Conservation (phyloP, 2,888 invertebrate species). For the Amphimallon solstitiale region DNA sequence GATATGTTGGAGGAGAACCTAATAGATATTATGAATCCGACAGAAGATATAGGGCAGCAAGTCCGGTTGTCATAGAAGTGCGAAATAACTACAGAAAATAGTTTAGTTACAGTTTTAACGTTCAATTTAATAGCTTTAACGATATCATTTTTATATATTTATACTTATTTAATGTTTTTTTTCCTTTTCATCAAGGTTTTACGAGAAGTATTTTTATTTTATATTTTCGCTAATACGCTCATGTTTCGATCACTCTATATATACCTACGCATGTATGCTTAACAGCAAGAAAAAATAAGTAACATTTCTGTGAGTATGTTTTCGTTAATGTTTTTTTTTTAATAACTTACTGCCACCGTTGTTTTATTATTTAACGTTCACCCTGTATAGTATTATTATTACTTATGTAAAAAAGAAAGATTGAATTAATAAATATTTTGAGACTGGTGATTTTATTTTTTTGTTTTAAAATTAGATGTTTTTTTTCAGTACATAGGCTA, state of each 20-base stretch:
- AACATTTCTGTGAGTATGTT: too few relatives aligned
- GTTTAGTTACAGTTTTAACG: neutral
- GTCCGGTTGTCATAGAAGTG: conserved; percentile 72
- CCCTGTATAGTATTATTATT: conserved; percentile 37
- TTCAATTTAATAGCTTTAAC: conserved; percentile 26
- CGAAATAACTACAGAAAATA: conserved; percentile 61
- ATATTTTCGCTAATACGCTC: conserved; percentile 12
- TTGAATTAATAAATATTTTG: conserved; percentile 27
- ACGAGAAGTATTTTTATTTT: neutral
- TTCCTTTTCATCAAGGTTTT: too few relatives aligned
- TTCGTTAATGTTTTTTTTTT: too few relatives aligned
- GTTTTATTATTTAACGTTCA: conserved; percentile 22
- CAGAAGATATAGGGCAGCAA: conserved; percentile 58
- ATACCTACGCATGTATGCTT: neutral
- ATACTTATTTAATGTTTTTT: conserved; percentile 5
- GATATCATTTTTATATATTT: conserved; percentile 9
- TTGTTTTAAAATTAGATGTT: neutral
- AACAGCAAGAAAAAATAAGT: neutral
- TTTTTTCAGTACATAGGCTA: neutral
- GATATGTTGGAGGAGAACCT: conserved; percentile 56
- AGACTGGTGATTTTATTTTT: conserved; percentile 21
- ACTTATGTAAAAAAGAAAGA: conserved; percentile 24
- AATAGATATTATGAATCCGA: conserved; percentile 68
- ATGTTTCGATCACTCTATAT: neutral
- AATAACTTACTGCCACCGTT: conserved; percentile 22